phyloP scores from a whole-genome alignment of 2,113 vertebrate genomes.

The Erinaceus europaeus region DNA sequence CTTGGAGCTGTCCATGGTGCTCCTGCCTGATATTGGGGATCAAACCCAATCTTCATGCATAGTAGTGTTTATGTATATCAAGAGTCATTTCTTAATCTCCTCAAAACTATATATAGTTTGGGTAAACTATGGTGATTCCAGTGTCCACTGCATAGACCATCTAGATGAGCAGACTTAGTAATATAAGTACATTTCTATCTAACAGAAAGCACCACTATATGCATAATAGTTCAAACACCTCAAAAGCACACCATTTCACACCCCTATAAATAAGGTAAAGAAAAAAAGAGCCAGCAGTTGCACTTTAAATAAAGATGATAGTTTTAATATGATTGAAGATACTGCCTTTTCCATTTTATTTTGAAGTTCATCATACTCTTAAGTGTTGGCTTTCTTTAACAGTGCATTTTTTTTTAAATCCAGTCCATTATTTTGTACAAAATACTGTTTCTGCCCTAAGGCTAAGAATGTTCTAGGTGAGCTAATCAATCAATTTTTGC shows the following conservation, averaged over 20 bases:
- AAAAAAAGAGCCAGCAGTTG: too few relatives aligned
- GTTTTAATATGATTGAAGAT: constrained; percentile 48
- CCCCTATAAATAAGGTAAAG: too few relatives aligned
- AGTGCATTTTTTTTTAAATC: constrained; percentile 36
- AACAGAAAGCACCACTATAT: constrained; percentile 66
- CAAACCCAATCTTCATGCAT: too few relatives aligned
- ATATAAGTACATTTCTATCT: constrained; percentile 68
- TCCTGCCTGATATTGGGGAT: too few relatives aligned
- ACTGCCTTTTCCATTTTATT: constrained; percentile 39
- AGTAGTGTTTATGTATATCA: too few relatives aligned
- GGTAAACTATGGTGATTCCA: neutral
- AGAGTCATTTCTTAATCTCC: too few relatives aligned
- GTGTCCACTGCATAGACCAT: constrained; percentile 57
- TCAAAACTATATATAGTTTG: too few relatives aligned
- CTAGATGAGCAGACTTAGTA: constrained; percentile 64
- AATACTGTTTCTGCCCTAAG: constrained; percentile 17
- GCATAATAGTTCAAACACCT: constrained; percentile 64
- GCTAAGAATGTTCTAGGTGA: constrained; percentile 70
- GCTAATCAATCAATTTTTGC: constrained; percentile 53
- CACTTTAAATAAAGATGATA: constrained; percentile 72
- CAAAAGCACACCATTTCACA: constrained; percentile 71
- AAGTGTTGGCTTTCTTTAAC: constrained; percentile 54
- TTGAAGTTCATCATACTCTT: constrained; percentile 60
- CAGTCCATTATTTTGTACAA: constrained; percentile 58
- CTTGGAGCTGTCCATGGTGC: too few relatives aligned